Conservation (phyloP, 1,140 invertebrate species). For the Penaeus indicus region DNA sequence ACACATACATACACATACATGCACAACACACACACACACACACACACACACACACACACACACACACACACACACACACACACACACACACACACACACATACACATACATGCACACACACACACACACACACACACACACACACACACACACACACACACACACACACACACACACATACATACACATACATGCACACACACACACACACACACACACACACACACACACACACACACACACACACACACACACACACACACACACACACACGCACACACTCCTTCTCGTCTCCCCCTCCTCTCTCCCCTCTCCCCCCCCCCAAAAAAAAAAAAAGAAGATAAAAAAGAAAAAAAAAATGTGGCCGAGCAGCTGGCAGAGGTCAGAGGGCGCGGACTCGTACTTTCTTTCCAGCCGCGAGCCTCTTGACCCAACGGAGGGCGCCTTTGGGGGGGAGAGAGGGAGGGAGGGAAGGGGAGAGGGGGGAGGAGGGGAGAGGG, state of each 20-base stretch:
- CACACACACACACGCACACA: constrained; percentile 16
- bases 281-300: background rate
- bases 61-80: constrained; percentile 18
- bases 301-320: background rate
- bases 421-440: too few relatives aligned
- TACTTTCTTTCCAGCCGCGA: too few relatives aligned
- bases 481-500: background rate
- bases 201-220: constrained; percentile 22
- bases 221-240: constrained; percentile 23
- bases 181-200: background rate
- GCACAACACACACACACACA: constrained; percentile 23
- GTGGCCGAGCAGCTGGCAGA: too few relatives aligned
- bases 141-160: constrained; percentile 14
- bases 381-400: too few relatives aligned
- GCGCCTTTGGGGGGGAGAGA: background rate
- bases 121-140: constrained; percentile 18
- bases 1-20: constrained; percentile 42
- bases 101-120: background rate
- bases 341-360: background rate
- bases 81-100: constrained; percentile 18
- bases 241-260: constrained; percentile 23
- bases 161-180: constrained; percentile 1
- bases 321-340: background rate
- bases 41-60: constrained; percentile 18
- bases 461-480: background rate